Base-by-base conservation (phyloP, 2,797 vertebrate genomes). In the Spheniscus humboldti region DNA sequence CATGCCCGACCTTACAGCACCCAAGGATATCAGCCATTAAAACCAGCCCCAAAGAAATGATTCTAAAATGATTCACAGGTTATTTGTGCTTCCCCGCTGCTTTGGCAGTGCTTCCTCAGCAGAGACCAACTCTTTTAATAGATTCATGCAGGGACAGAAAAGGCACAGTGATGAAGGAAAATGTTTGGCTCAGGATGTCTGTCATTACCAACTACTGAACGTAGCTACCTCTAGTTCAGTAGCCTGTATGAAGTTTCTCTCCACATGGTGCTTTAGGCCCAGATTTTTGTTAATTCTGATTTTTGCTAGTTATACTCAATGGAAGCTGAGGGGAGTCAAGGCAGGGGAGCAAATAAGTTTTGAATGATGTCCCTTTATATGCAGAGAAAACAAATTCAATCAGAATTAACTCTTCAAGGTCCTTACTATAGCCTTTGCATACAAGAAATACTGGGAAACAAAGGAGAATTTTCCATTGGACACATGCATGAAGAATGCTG, bases 61-160 rank as follows among this genome's bases (percentile, higher is more conserved):
- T 67, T 92, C 73, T 67, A 77, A 78, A 91, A 91, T 79, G 83
- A 94, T 92, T 95, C 90, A 92, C 77, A 85, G 69, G 77, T 95
- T 95, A 90, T 92, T 88, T 90, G 85, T 66, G 92, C 89, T 91
- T 94, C 85, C 95, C 91, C 9, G 39, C 85, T 94, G 95, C 69
- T 94, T 31, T 78, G 57, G 69, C 76, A 80, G 72, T 35, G 73
- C 87, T 85, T 86, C 87, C 94, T 90, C 92, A 95, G 95, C 87
- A 94, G 92, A 92, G 24, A 72, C 19, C 39, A 86, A 37, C 91
- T 92, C 85, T 88, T 86, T 71, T 75, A 96, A 94, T n/a, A 95
- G 91, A 91, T 67, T 94, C 91, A 83, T 3, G 69, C 76, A 81
- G 91, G 67, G 94, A 86, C 43, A 92, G 82, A 86, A 90, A 84